Percentiles rank a stretch among this genome's conserved stretches.
phyloP scores from a whole-genome alignment of 2,797 vertebrate genomes.

The Poecilia velifera region DNA sequence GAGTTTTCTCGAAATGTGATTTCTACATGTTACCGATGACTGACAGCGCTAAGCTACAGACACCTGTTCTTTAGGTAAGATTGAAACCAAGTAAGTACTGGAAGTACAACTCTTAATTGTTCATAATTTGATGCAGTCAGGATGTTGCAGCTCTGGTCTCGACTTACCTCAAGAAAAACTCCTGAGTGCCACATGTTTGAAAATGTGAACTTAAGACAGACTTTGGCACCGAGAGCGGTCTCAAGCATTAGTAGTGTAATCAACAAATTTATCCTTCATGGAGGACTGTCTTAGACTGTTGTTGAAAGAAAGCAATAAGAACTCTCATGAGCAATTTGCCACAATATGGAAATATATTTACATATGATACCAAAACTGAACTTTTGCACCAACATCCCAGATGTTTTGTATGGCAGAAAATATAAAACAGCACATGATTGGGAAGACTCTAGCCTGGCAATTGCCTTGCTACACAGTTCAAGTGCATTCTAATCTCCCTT shows the following conservation, averaged over 20 bases:
- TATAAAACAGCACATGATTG: not conserved
- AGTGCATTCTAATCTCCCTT: too few relatives aligned
- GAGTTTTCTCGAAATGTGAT: too few relatives aligned
- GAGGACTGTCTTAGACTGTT: not conserved
- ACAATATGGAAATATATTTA: not conserved
- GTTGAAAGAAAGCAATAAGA: not conserved
- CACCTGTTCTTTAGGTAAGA: too few relatives aligned
- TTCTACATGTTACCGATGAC: too few relatives aligned
- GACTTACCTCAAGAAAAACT: not conserved
- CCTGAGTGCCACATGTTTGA: too few relatives aligned
- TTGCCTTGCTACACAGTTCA: too few relatives aligned
- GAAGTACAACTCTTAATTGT: not conserved
- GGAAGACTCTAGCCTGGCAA: too few relatives aligned
- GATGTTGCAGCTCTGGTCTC: not conserved
- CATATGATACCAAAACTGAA: not conserved
- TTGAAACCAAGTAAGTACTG: not conserved
- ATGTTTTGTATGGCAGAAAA: not conserved
- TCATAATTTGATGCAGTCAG: not conserved
- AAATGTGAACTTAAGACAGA: not conserved
- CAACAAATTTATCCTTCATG: not conserved
- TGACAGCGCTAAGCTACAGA: too few relatives aligned
- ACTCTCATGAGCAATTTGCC: not conserved
- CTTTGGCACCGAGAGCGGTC: not conserved
- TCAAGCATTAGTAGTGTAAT: not conserved
- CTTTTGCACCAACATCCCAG: not conserved